Evolutionary conservation across 2,888 invertebrate genomes (phyloP), one percentile per base, ranked within the genome.

Genomic region (Caenorhabditis sp.): DNA sequence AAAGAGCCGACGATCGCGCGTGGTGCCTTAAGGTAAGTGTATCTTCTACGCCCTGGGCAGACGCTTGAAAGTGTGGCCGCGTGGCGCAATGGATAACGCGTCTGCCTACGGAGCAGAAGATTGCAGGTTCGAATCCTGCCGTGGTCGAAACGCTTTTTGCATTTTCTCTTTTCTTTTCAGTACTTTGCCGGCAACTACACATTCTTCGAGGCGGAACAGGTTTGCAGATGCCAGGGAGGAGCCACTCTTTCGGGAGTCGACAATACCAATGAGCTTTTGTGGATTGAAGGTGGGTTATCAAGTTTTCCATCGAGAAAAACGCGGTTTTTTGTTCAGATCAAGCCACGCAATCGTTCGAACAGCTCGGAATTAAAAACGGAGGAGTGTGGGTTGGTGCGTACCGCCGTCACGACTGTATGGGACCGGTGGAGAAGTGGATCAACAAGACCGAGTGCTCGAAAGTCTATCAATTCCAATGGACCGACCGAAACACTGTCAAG

Each of bases 31-130:
- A 63, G 55, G 68, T 58, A 1, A 7, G 30, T 45, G 22, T 22
- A 24, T 50, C 27, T 15, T 32, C 3, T 20, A 26, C 32, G 17
- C 15, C 11, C 3, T 26, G 20, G n/a, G 32, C 17, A 1, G 20
- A 5, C 2, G 32, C 32, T 1, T 6, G n/a, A 2, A 17, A 11
- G 5, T 24, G 24, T 71, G 81, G 78, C 79, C 78, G 80, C 76
- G 83, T 83, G 81, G 83, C 83, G 81, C 80, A 83, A 82, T 83
- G 83, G 83, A 83, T 82, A 83, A 84, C 80, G 88, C 89, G 88
- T 89, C 89, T 85, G 87, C 83, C 88, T 89, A 87, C 89, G 88
- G 86, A 89, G 84, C 88, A 85, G 89, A 88, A 89, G 87, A 89
- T 88, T 89, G 86, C 79, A 89, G 88, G 87, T 89, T 89, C 89